A percentile compares a stretch with the other conserved stretches of the same genome.
phyloP scores from a whole-genome alignment of 2,888 invertebrate species.

The Calliopum simillimum region DNA sequence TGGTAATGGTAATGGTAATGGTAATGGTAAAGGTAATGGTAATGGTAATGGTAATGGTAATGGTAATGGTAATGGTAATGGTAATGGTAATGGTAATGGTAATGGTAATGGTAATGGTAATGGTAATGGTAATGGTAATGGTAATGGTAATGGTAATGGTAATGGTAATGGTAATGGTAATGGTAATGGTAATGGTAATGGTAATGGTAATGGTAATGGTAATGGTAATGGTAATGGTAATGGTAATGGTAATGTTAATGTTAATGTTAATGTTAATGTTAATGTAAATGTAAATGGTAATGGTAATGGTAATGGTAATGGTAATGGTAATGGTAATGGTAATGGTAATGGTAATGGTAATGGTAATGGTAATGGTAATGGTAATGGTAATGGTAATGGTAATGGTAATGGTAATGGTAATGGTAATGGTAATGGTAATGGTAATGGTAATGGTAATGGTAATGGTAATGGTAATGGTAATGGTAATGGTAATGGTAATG shows the following conservation, averaged over 20 bases:
- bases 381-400: not conserved
- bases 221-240: not conserved
- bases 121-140: constrained; percentile 9
- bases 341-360: constrained; percentile 1
- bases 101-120: constrained; percentile 12
- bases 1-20: not conserved
- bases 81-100: not conserved
- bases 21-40: not conserved
- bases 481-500: not conserved
- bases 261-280: too few relatives aligned
- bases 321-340: not conserved
- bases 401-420: not conserved
- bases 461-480: constrained; percentile 8
- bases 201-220: too few relatives aligned
- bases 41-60: not conserved
- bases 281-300: not conserved
- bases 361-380: not conserved
- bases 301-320: not conserved
- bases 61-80: not conserved
- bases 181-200: not conserved
- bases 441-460: constrained; percentile 3
- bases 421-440: not conserved
- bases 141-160: constrained; percentile 12
- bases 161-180: not conserved
- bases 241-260: too few relatives aligned